Evolutionary conservation across 2,797 vertebrate species (phyloP).

Genomic region (Botia almorhae): DNA sequence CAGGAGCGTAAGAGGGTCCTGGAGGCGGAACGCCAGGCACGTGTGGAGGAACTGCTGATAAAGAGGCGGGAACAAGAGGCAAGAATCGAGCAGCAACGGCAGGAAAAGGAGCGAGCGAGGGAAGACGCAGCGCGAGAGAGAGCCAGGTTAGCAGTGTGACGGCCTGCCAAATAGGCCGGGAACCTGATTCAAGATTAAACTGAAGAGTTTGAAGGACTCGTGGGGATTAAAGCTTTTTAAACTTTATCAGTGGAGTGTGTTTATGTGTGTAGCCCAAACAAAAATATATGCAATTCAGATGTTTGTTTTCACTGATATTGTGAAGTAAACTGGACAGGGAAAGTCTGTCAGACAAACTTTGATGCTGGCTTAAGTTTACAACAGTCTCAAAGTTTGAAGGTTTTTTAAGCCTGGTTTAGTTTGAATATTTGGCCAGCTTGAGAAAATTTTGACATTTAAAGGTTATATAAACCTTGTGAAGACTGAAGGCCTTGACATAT

Average conservation of each 20-base stretch:
- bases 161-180: constrained; percentile 7
- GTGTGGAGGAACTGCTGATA: constrained; percentile 92
- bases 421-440: no score
- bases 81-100: constrained; percentile 93
- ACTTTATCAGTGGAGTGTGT: constrained; percentile 12
- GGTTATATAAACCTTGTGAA: neutral
- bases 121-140: constrained; percentile 96
- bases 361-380: neutral
- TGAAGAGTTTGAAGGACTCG: neutral
- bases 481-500: neutral
- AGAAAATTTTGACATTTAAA: neutral
- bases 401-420: neutral
- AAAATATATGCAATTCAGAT: neutral
- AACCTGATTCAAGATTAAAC: constrained; percentile 21
- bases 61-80: constrained; percentile 94
- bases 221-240: neutral
- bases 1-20: constrained; percentile 94
- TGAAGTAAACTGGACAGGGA: neutral
- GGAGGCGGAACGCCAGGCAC: constrained; percentile 95
- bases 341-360: neutral
- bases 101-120: constrained; percentile 94
- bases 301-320: neutral
- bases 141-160: constrained; percentile 82
- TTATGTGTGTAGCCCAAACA: neutral
- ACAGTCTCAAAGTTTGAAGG: neutral